Evolutionary conservation across 2,888 invertebrate species (phyloP), one percentile per base, ranked within the genome.

Genomic region (Acrobasis consociella): DNA sequence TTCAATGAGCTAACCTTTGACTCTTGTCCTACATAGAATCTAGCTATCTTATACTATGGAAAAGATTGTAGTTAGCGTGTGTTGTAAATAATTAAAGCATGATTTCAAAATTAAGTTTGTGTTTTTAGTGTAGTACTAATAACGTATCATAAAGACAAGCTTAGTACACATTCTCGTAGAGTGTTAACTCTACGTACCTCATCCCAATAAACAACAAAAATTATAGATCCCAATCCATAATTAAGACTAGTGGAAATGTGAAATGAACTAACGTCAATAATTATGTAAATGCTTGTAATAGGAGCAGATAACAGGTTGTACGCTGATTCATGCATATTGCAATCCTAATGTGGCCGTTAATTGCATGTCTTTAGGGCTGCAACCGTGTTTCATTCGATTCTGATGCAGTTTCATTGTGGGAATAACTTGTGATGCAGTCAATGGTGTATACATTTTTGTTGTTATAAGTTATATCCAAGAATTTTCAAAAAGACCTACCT

Each of bases 261-360:
- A 59, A 59, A 59, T 59, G 38, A 16, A 37, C 38, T 38, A 50
- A 38, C 77, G 74, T 73, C 74, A 72, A 72, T 82, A 77, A 83
- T 86, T 83, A 86, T 82, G 86, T 82, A 80, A 84, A 83, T 83
- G 80, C 85, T 83, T 82, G 81, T 82, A 77, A 80, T 76, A 78
- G 75, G 74, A 79, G 82, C 77, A 78, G 83, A 85, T 86, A 84
- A 83, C 81, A 81, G 75, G 72, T 69, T 68, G 72, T 71, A 70
- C 73, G 75, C 81, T 81, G 84, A 86, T 84, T 85, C 81, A 72
- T 89, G 86, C 86, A 89, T 89, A 82, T 89, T 87, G 84, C 84
- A 87, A 68, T 75, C 74, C 85, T 86, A 87, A 89, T 89, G 84
- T 78, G 80, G 77, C 76, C 74, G 83, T 84, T 88, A 87, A 88